phyloP scores from a whole-genome alignment of 2,888 invertebrate species.

The Tromatobia lineatoria region DNA sequence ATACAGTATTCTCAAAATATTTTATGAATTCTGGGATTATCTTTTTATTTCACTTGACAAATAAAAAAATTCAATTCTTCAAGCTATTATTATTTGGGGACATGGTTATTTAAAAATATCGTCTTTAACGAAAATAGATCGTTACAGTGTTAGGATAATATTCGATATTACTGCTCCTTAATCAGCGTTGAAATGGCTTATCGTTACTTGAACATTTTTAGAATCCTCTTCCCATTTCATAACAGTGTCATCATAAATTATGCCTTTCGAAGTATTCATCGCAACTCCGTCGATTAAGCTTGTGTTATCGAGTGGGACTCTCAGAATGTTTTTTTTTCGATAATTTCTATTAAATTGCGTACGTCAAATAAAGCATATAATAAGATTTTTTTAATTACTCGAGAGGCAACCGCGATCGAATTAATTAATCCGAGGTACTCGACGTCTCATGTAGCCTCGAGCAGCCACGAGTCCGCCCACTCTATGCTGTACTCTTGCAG shows the following conservation, averaged over 20 bases:
- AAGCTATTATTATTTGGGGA: too few species aligned
- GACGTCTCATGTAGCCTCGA: constrained; percentile 59
- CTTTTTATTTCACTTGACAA: too few species aligned
- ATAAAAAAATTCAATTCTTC: too few species aligned
- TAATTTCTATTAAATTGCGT: constrained; percentile 32
- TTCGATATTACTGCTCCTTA: too few species aligned
- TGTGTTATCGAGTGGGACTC: background rate
- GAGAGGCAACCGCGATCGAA: constrained; percentile 45
- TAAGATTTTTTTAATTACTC: constrained; percentile 19
- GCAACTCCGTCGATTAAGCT: background rate
- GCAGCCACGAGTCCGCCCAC: constrained; percentile 70
- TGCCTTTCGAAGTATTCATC: background rate
- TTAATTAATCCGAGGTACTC: constrained; percentile 57
- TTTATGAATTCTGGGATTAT: too few species aligned
- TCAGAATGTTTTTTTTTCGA: background rate
- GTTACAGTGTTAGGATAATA: too few species aligned
- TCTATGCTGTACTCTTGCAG: constrained; percentile 30
- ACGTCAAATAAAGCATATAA: constrained; percentile 11
- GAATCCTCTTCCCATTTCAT: too few species aligned
- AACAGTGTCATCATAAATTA: too few species aligned
- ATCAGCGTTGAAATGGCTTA: too few species aligned
- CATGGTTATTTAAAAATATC: too few species aligned
- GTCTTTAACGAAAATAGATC: too few species aligned
- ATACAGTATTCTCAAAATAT: too few species aligned
- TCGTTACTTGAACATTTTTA: background rate